A percentile compares a stretch with the other conserved stretches of the same genome.
These are phyloP conservation scores for Clepsis dumicolana DNA, from an alignment of 2,888 invertebrate species.

Conservation along the genomic window DNA sequence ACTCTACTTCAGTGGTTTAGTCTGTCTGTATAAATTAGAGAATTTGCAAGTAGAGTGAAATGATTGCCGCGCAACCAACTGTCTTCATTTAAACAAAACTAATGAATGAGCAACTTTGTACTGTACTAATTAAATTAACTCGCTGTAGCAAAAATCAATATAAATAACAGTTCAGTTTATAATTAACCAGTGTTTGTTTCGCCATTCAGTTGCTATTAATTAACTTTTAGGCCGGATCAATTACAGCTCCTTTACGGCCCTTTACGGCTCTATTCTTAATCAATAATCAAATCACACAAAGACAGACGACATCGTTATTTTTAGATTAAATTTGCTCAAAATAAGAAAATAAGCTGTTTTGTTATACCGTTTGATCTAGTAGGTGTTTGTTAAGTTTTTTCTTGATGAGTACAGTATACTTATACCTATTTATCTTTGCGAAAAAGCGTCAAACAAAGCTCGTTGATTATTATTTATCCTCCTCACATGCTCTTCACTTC, in stretches of 20 bases:
- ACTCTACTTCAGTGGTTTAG: too few species aligned
- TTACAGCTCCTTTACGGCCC: conserved; percentile 1
- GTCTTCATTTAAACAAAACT: background rate
- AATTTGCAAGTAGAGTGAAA: too few species aligned
- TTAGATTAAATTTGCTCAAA: background rate
- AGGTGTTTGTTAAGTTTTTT: background rate
- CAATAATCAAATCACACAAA: too few species aligned
- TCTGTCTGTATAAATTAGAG: too few species aligned
- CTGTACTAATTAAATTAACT: conserved; percentile 3
- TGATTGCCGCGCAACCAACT: background rate
- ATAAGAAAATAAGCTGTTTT: background rate
- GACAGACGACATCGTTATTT: conserved; percentile 4
- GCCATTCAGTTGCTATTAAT: conserved; percentile 33
- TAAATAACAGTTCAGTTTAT: conserved; percentile 11
- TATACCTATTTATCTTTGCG: too few species aligned
- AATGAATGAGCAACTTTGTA: background rate
- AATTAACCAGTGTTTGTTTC: conserved; percentile 11
- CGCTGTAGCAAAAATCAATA: background rate
- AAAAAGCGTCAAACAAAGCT: too few species aligned
- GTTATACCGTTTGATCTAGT: background rate
- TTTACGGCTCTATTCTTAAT: conserved; percentile 1
- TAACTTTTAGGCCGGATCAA: conserved; percentile 16
- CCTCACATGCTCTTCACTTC: background rate
- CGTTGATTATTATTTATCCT: background rate
- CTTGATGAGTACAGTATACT: too few species aligned